Evolutionary conservation across 2,113 vertebrate genomes (phyloP).

Genomic region (Tragelaphus imberbis): DNA sequence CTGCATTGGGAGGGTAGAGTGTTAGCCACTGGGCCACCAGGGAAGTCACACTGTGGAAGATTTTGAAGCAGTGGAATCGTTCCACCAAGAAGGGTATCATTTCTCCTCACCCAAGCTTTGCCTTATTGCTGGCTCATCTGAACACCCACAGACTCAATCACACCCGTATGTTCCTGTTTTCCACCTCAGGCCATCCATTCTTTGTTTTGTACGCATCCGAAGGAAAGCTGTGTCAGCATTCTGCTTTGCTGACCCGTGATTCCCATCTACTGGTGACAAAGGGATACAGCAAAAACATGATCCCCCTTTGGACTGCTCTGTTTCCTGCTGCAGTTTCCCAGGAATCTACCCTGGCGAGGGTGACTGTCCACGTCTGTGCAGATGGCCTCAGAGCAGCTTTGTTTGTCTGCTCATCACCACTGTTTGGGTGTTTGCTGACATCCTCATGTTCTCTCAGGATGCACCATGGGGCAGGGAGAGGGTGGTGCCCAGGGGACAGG

Average conservation of each 20-base stretch:
- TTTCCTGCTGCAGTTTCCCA: conserved; percentile 14
- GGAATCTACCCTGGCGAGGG: neutral
- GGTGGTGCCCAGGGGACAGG: rapidly evolving
- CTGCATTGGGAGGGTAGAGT: neutral
- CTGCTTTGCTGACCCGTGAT: conserved; percentile 38
- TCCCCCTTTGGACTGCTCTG: neutral
- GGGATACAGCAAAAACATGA: neutral
- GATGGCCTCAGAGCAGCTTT: neutral
- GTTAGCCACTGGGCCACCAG: neutral
- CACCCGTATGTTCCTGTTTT: conserved; percentile 15
- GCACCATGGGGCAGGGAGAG: neutral
- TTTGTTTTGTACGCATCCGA: neutral
- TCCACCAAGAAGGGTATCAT: neutral
- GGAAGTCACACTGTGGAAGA: neutral
- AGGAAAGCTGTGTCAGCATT: conserved; percentile 40
- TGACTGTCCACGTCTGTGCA: neutral
- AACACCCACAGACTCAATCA: neutral
- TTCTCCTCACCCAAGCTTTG: neutral
- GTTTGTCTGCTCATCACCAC: neutral
- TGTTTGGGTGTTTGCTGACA: neutral
- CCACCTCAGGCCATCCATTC: neutral
- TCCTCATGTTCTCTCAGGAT: neutral
- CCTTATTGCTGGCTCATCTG: neutral
- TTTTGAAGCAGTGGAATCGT: neutral
- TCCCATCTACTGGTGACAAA: conserved; percentile 55